Conservation (phyloP, 1,140 invertebrate genomes). For the Drosophila subpulchrella region DNA sequence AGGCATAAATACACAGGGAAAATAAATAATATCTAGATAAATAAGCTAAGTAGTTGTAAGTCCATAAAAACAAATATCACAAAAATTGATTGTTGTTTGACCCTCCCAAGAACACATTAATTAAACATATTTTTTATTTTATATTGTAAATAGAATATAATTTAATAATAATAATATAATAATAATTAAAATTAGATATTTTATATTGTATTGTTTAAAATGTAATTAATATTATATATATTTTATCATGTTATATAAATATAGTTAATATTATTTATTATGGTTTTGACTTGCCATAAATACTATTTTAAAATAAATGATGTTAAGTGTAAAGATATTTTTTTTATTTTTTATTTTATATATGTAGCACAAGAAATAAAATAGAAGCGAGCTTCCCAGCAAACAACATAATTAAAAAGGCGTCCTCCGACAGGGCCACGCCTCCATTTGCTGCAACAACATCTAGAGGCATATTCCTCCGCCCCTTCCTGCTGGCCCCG, state of each 20-base stretch:
- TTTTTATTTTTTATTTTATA: background rate
- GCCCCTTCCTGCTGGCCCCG: background rate
- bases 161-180: too few species aligned
- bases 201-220: too few species aligned
- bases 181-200: too few species aligned
- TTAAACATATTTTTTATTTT: too few species aligned
- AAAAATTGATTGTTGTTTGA: too few species aligned
- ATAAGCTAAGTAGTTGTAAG: background rate
- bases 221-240: too few species aligned
- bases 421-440: constrained; percentile 28
- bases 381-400: background rate
- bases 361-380: background rate
- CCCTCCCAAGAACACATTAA: too few species aligned
- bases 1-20: constrained; percentile 29
- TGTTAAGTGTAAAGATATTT: background rate
- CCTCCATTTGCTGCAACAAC: constrained; percentile 38
- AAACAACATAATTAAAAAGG: constrained; percentile 64
- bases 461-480: constrained; percentile 24
- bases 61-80: too few species aligned
- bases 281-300: too few species aligned
- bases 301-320: background rate
- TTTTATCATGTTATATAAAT: too few species aligned
- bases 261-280: too few species aligned
- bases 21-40: background rate
- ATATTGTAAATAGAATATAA: too few species aligned